These are phyloP conservation scores for Canis aureus DNA, from an alignment of 2,113 vertebrate species.

Conservation along the genomic window DNA sequence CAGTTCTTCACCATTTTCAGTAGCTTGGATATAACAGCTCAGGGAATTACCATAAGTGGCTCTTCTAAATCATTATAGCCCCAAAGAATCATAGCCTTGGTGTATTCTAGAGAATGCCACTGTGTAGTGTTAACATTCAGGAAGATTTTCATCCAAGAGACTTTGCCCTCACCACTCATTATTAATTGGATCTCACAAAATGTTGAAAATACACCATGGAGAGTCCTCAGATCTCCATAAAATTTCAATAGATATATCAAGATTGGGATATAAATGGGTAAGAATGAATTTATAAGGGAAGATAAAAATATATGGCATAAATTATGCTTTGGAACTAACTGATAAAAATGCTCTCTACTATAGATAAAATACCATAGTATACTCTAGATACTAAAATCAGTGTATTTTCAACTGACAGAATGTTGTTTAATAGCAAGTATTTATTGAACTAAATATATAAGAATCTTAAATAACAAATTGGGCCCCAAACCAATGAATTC, in stretches of 20 bases:
- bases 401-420: neutral
- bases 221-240: neutral
- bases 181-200: neutral
- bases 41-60: too few species aligned
- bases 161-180: too few species aligned
- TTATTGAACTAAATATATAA: neutral
- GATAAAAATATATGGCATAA: neutral
- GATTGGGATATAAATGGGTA: neutral
- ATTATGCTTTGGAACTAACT: neutral
- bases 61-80: neutral
- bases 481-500: rapidly evolving
- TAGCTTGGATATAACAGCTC: neutral
- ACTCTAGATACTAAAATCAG: neutral
- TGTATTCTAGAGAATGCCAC: neutral
- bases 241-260: neutral
- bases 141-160: neutral
- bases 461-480: neutral
- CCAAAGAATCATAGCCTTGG: neutral
- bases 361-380: neutral
- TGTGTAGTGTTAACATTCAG: neutral
- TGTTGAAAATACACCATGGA: neutral
- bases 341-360: neutral
- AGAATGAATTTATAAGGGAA: neutral
- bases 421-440: neutral
- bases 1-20: neutral